Conservation (phyloP, 2,113 vertebrate genomes). For the Menura novaehollandiae region DNA sequence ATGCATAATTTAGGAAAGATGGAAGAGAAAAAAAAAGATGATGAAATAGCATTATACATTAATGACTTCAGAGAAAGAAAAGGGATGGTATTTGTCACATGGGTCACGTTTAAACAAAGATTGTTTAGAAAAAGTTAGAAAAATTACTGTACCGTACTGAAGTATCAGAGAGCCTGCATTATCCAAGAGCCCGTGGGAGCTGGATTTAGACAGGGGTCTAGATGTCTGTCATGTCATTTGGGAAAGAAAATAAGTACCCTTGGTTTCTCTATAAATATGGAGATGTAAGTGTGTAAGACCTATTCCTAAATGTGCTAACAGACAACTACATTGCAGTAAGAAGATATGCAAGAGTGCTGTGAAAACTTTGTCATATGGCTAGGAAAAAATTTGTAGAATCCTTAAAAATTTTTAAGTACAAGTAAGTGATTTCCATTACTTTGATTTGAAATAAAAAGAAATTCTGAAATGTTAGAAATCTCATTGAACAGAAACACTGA, state of each 20-base stretch:
- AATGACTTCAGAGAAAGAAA: neutral
- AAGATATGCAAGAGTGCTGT: neutral
- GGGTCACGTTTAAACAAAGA: neutral
- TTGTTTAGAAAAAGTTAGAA: neutral
- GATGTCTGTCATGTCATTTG: neutral
- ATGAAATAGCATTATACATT: neutral
- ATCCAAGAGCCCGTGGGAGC: neutral
- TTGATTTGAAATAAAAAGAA: neutral
- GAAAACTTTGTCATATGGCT: neutral
- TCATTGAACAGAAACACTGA: neutral
- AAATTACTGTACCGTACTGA: neutral
- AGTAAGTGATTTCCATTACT: neutral
- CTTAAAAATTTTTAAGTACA: neutral
- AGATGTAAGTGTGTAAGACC: neutral
- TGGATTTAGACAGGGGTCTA: neutral
- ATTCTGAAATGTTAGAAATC: neutral
- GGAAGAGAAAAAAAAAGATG: neutral
- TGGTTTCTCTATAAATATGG: neutral
- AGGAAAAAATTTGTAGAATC: neutral
- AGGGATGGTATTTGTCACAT: neutral
- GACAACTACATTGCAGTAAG: neutral
- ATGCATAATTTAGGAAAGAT: neutral
- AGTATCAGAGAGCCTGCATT: neutral
- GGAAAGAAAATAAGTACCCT: neutral
- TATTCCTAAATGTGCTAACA: neutral